Conservation (phyloP, 2,113 vertebrate species). For the Heterotis niloticus region DNA sequence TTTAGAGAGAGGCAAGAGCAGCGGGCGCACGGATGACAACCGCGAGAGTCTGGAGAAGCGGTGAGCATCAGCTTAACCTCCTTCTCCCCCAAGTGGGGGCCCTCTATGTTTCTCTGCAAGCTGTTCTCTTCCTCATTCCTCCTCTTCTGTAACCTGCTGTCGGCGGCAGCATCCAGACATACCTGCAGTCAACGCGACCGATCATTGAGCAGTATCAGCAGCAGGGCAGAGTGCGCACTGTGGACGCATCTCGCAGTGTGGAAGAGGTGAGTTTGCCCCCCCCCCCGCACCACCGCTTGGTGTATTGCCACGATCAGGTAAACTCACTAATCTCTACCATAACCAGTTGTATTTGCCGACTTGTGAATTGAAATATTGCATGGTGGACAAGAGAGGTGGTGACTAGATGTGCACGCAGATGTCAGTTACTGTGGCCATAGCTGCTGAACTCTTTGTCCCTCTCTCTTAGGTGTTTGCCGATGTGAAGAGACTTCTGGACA, state of each 20-base stretch:
- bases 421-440: no score
- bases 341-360: no score
- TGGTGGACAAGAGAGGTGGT: no score
- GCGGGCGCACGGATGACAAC: constrained; percentile 93
- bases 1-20: constrained; percentile 90
- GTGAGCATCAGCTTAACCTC: constrained; percentile 54
- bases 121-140: no score
- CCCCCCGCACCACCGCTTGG: no score
- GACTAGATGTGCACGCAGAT: no score
- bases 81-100: background rate
- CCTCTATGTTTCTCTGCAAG: background rate
- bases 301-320: no score
- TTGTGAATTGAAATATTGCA: no score
- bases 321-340: no score
- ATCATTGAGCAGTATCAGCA: constrained; percentile 86
- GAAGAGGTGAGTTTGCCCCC: constrained; percentile 80
- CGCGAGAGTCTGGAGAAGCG: constrained; percentile 90
- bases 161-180: constrained; percentile 91
- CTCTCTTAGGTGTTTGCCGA: constrained; percentile 80
- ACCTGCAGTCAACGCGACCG: constrained; percentile 86
- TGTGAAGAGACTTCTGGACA: constrained; percentile 83
- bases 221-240: constrained; percentile 82
- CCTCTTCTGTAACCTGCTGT: constrained; percentile 33
- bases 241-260: constrained; percentile 84
- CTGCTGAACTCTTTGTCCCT: background rate